Evolutionary conservation across 2,113 vertebrate genomes (phyloP).

Genomic region (Istiophorus platypterus): DNA sequence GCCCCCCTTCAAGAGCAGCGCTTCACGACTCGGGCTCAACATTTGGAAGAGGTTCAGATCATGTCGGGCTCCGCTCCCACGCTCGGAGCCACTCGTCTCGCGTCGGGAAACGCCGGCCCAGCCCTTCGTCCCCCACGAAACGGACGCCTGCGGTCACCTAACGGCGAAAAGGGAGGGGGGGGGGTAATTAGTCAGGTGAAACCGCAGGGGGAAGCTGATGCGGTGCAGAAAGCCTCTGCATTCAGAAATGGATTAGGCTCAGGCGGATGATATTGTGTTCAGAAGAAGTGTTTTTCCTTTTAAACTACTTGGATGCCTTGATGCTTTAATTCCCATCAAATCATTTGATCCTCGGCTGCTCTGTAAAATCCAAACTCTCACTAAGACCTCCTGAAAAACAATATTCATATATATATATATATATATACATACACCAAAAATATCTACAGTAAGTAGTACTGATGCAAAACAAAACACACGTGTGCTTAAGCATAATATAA

Average conservation of each 20-base stretch:
- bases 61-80: slow-evolving; percentile 65
- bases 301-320: neutral
- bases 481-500: neutral
- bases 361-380: too few species aligned
- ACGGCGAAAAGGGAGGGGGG: slow-evolving; percentile 23
- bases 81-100: slow-evolving; percentile 78
- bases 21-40: slow-evolving; percentile 77
- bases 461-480: neutral
- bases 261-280: neutral
- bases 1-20: slow-evolving; percentile 72
- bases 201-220: slow-evolving; percentile 7
- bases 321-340: neutral
- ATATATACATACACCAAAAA: neutral
- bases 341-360: too few species aligned
- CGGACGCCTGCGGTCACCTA: slow-evolving; percentile 33
- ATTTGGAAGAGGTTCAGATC: slow-evolving; percentile 79
- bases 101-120: slow-evolving; percentile 78
- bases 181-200: neutral
- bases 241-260: neutral
- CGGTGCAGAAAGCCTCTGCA: neutral
- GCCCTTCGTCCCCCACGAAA: neutral
- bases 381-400: too few species aligned
- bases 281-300: neutral
- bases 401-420: too few species aligned
- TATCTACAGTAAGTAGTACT: neutral